phyloP scores from a whole-genome alignment of 2,888 invertebrate genomes.

The Ecliptopera silaceata region DNA sequence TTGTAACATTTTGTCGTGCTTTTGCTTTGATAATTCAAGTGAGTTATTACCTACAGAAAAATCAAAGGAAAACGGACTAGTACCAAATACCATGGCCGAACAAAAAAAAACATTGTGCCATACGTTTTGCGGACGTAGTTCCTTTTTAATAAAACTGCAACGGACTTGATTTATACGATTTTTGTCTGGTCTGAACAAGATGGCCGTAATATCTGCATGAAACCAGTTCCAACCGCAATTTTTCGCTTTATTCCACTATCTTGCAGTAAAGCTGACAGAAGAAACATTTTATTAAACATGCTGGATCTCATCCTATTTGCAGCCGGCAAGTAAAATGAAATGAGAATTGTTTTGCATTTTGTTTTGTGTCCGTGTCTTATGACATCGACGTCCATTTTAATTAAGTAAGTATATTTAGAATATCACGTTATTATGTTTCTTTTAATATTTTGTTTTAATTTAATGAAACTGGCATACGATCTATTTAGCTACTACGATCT shows the following conservation, averaged over 20 bases:
- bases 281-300: slow-evolving; percentile 53
- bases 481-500: no score
- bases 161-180: slow-evolving; percentile 66
- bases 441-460: no score
- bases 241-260: slow-evolving; percentile 57
- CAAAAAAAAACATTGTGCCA: slow-evolving; percentile 34
- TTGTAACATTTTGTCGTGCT: not conserved
- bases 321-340: slow-evolving; percentile 26
- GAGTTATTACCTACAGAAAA: slow-evolving; percentile 7
- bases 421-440: no score
- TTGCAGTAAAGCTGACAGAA: slow-evolving; percentile 49
- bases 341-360: slow-evolving; percentile 24
- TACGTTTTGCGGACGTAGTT: slow-evolving; percentile 45
- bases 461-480: no score
- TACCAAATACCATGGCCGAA: slow-evolving; percentile 9
- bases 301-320: slow-evolving; percentile 33
- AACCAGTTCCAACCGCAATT: slow-evolving; percentile 57
- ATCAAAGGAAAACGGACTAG: slow-evolving; percentile 7
- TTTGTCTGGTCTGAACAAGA: slow-evolving; percentile 67
- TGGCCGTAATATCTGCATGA: slow-evolving; percentile 67
- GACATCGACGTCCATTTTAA: no score
- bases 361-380: not conserved
- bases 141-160: slow-evolving; percentile 66
- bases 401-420: no score
- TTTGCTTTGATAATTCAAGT: slow-evolving; percentile 2